Percentiles rank a stretch among this genome's conserved stretches.
Conservation (phyloP, 2,888 invertebrate species). For the Brenthis hecate region DNA sequence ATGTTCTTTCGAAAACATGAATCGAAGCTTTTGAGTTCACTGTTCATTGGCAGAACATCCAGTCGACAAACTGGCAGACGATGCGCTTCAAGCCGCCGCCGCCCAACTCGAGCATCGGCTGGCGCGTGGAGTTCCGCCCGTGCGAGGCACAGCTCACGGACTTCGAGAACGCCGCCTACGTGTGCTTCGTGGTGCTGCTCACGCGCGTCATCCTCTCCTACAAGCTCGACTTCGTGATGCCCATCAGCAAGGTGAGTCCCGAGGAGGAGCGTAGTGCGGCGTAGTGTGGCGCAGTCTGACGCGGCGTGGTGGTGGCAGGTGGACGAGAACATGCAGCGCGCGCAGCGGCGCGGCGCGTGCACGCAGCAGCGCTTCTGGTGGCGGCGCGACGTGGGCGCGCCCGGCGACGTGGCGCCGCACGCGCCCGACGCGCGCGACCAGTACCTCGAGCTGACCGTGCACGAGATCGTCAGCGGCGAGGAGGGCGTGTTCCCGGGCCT, state of each 20-base stretch:
- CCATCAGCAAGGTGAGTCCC: conserved; percentile 92
- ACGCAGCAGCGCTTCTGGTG: conserved; percentile 95
- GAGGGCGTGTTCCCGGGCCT: conserved; percentile 96
- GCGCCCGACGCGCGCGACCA: conserved; percentile 49
- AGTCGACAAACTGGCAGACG: conserved; percentile 99
- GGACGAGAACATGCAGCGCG: conserved; percentile 98
- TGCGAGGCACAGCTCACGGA: conserved; percentile 99
- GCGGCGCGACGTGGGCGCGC: conserved; percentile 87
- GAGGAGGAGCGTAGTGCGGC: conserved; percentile 4
- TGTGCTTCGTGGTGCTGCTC: conserved; percentile 97
- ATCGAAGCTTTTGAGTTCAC: too few relatives aligned
- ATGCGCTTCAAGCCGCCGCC: conserved; percentile 99
- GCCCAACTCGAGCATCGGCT: conserved; percentile 97
- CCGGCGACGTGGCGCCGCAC: conserved; percentile 83
- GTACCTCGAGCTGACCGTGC: conserved; percentile 92
- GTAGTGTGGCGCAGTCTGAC: not conserved
- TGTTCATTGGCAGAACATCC: conserved; percentile 90
- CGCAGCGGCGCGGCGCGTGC: conserved; percentile 95
- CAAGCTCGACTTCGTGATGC: conserved; percentile 97
- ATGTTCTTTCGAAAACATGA: too few relatives aligned
- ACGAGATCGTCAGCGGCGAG: conserved; percentile 99
- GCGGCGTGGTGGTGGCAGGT: conserved; percentile 71
- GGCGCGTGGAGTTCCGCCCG: conserved; percentile 99
- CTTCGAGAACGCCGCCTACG: conserved; percentile 99
- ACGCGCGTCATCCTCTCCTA: conserved; percentile 98